These are phyloP conservation scores for Microplitis deprimator DNA, from an alignment of 2,888 invertebrate species.

Conservation along the genomic window DNA sequence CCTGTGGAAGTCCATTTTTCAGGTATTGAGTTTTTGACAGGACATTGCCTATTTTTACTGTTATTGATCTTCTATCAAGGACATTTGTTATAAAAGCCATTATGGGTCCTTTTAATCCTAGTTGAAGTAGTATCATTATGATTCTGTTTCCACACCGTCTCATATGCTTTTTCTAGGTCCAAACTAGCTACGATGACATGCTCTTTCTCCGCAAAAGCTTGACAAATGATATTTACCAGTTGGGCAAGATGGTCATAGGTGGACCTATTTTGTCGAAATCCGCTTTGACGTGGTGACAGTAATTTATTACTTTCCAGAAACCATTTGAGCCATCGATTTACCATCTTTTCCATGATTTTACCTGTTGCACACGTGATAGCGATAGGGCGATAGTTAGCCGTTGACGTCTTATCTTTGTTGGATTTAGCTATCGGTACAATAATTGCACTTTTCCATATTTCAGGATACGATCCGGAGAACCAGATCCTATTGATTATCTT, in stretches of 20 bases:
- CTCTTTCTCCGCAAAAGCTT: conserved; percentile 41
- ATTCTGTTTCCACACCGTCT: conserved; percentile 28
- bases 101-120: conserved; percentile 22
- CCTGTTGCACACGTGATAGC: conserved; percentile 33
- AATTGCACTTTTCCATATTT: conserved; percentile 26
- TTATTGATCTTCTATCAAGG: conserved; percentile 8
- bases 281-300: conserved; percentile 15
- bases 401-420: conserved; percentile 31
- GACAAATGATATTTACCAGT: conserved; percentile 29
- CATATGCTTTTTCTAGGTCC: conserved; percentile 31
- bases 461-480: not conserved
- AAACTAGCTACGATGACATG: conserved; percentile 32
- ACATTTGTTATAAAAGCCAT: conserved; percentile 26
- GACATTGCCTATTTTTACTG: conserved; percentile 44
- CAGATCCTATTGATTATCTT: not conserved
- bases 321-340: conserved; percentile 35
- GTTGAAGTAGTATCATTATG: not conserved
- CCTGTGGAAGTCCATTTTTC: conserved; percentile 37
- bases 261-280: conserved; percentile 29
- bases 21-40: conserved; percentile 3
- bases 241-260: conserved; percentile 28
- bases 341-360: conserved; percentile 40
- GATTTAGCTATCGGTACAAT: conserved; percentile 33
- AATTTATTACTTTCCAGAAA: conserved; percentile 11
- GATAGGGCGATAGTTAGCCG: conserved; percentile 37